phyloP scores from a whole-genome alignment of 1,140 invertebrate species.

The Oscheius sp. region DNA sequence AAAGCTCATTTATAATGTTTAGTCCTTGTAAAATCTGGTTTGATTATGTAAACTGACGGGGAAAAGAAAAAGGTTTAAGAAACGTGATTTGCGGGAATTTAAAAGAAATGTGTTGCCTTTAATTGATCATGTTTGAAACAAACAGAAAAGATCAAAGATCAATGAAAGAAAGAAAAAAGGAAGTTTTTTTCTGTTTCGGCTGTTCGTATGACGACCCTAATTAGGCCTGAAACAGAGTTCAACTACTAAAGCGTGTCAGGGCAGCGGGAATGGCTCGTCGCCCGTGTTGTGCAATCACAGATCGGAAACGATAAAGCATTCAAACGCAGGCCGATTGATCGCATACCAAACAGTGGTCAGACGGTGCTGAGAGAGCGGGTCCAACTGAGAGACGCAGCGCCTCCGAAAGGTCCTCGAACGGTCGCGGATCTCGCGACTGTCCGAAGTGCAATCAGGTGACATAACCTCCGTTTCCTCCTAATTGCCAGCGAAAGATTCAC shows the following conservation, averaged over 20 bases:
- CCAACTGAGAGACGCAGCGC: not conserved
- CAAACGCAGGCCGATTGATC: constrained; percentile 13
- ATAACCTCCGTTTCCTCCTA: too few relatives aligned
- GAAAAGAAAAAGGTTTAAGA: too few relatives aligned
- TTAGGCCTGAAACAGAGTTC: not conserved
- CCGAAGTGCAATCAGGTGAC: not conserved
- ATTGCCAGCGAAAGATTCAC: too few relatives aligned
- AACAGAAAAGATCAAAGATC: not conserved
- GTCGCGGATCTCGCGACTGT: not conserved
- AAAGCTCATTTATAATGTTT: too few relatives aligned
- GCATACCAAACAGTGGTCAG: constrained; percentile 13
- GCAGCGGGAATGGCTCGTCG: not conserved
- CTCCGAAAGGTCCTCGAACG: not conserved
- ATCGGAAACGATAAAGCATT: constrained; percentile 14
- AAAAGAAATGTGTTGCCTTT: not conserved
- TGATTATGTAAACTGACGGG: too few relatives aligned
- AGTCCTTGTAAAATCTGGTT: too few relatives aligned
- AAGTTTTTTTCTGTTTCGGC: too few relatives aligned
- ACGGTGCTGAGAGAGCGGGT: not conserved
- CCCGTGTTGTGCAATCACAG: constrained; percentile 11
- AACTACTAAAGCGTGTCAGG: not conserved
- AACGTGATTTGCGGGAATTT: too few relatives aligned
- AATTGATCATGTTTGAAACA: not conserved
- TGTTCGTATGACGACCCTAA: too few relatives aligned
- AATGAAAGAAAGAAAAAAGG: not conserved